Percentiles rank a stretch among this genome's conserved stretches.
These are phyloP conservation scores for Diglossa brunneiventris DNA, from an alignment of 2,113 vertebrate genomes.

Conservation along the genomic window DNA sequence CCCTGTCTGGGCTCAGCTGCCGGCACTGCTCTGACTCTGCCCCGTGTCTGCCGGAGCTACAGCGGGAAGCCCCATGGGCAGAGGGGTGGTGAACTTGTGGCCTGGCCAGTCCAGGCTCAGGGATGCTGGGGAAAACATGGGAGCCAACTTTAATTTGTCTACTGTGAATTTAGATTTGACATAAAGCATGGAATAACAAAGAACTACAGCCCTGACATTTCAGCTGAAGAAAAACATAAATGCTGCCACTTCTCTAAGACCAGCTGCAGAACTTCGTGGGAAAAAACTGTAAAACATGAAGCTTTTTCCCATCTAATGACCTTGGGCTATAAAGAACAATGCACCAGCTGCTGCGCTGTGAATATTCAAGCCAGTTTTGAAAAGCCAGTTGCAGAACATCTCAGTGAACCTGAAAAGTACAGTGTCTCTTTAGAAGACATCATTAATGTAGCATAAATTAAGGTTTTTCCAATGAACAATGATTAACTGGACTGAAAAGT, in stretches of 20 bases:
- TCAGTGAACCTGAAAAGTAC: background rate
- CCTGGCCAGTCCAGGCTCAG: background rate
- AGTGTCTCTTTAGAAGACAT: background rate
- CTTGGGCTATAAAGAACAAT: background rate
- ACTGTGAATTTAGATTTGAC: background rate
- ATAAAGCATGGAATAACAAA: background rate
- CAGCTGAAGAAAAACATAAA: background rate
- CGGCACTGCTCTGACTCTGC: fast-evolving
- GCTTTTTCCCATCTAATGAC: background rate
- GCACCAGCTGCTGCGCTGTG: background rate
- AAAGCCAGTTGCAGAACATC: background rate
- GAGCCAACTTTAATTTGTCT: background rate
- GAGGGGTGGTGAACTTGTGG: background rate
- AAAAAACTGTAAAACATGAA: background rate
- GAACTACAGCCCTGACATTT: background rate
- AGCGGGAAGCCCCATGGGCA: fast-evolving
- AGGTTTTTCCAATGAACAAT: background rate
- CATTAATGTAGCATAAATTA: background rate
- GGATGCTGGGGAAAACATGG: background rate
- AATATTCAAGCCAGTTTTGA: background rate
- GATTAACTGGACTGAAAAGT: background rate
- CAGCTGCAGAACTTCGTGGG: background rate
- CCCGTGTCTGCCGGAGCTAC: fast-evolving
- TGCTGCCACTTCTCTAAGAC: background rate
- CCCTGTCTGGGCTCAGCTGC: background rate